Conservation (phyloP, 2,888 invertebrate genomes). For the Apodemia hepburni region DNA sequence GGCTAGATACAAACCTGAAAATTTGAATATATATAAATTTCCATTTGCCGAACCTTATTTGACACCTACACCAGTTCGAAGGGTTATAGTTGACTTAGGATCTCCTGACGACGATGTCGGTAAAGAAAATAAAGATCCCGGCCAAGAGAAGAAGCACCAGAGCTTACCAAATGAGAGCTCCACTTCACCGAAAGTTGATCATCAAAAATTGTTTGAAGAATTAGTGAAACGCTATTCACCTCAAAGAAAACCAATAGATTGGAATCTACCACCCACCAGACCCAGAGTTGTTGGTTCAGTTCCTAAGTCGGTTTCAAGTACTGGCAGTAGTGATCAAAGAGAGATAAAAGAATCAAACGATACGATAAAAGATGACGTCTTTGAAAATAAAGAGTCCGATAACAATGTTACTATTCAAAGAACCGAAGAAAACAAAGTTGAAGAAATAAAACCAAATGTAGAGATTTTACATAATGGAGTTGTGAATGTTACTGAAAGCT, state of each 20-base stretch:
- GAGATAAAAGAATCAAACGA: conserved; percentile 40
- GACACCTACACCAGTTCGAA: conserved; percentile 66
- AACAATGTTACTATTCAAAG: conserved; percentile 33
- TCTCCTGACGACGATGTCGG: conserved; percentile 46
- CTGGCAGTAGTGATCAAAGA: conserved; percentile 47
- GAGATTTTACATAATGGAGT: conserved; percentile 51
- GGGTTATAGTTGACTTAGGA: conserved; percentile 56
- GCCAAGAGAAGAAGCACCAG: conserved; percentile 43
- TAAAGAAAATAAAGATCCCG: conserved; percentile 62
- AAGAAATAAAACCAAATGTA: conserved; percentile 37
- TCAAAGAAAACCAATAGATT: conserved; percentile 66
- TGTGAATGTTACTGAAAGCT: conserved; percentile 25
- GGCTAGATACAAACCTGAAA: conserved; percentile 65
- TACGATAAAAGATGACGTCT: conserved; percentile 59
- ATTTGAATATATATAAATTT: conserved; percentile 53
- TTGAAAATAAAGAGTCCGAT: conserved; percentile 47
- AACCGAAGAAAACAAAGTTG: conserved; percentile 26
- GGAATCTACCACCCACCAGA: conserved; percentile 68
- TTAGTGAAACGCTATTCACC: conserved; percentile 70
- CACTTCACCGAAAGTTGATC: conserved; percentile 54
- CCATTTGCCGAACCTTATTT: conserved; percentile 53
- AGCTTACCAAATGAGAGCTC: conserved; percentile 52
- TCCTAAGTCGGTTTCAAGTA: conserved; percentile 62
- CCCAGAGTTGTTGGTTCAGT: conserved; percentile 67
- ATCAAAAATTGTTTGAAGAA: conserved; percentile 68